Percentiles rank a stretch among this genome's conserved stretches.
These are phyloP conservation scores for Acronicta psi DNA, from an alignment of 2,888 invertebrate species.

Conservation along the genomic window DNA sequence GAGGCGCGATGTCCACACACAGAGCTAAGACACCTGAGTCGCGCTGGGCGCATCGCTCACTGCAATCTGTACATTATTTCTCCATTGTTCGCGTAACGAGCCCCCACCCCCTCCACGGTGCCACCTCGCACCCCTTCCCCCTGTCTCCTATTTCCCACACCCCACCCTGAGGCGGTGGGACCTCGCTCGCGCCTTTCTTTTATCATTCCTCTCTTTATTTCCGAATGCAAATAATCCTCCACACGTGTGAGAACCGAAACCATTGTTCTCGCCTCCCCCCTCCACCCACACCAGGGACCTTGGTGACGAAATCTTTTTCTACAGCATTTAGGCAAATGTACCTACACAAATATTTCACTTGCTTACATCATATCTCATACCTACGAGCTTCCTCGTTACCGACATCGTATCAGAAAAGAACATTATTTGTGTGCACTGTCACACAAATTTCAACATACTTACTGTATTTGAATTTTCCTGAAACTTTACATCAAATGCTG, in stretches of 20 bases:
- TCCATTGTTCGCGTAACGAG: slow-evolving; percentile 90
- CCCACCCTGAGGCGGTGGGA: slow-evolving; percentile 87
- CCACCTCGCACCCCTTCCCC: slow-evolving; percentile 67
- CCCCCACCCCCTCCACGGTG: slow-evolving; percentile 73
- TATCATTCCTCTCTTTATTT: slow-evolving; percentile 89
- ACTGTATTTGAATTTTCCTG: slow-evolving; percentile 1
- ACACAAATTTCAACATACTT: slow-evolving; percentile 23
- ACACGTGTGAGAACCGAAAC: slow-evolving; percentile 90
- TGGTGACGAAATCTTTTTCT: slow-evolving; percentile 89
- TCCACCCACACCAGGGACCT: slow-evolving; percentile 83
- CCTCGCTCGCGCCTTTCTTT: slow-evolving; percentile 89
- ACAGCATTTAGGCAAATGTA: slow-evolving; percentile 85
- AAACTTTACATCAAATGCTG: slow-evolving; percentile 9
- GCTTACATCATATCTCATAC: slow-evolving; percentile 60
- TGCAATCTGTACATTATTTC: slow-evolving; percentile 90
- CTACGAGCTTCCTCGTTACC: slow-evolving; percentile 57
- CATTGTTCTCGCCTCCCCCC: slow-evolving; percentile 88
- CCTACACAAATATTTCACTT: slow-evolving; percentile 74
- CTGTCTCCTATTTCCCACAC: slow-evolving; percentile 83
- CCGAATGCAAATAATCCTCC: slow-evolving; percentile 90
- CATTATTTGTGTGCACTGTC: slow-evolving; percentile 51
- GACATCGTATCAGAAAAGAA: slow-evolving; percentile 48
- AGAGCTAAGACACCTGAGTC: slow-evolving; percentile 86
- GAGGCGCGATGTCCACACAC: slow-evolving; percentile 80
- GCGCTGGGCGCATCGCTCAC: slow-evolving; percentile 88